Base-by-base conservation (phyloP, 2,888 invertebrate species). In the Idaea straminata region DNA sequence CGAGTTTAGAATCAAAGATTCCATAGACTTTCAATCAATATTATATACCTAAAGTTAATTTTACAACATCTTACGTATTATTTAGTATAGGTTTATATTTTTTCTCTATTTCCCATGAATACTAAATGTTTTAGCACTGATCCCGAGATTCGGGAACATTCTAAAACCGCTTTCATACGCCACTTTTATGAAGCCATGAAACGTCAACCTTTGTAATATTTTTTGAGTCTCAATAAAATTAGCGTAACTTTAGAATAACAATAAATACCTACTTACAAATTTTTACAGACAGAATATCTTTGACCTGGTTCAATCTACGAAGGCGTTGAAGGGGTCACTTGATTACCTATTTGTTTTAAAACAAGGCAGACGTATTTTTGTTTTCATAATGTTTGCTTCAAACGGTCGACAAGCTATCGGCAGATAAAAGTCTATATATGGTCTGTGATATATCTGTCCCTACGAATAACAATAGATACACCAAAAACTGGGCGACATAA, bases 401-500 rank as follows among this genome's bases (percentile, higher is more conserved):
- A 47, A 47, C 7, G 4, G 47, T 4, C 47, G 10, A 7, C 7
- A 7, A 47, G 47, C 25, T 25, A 25, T 47, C 47, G 47, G 47
- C 47, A 5, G 47, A 47, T 60, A 36, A 57, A 62, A 63, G 13
- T 4, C 13, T 47, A 10, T 13, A 38, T 66, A 64, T 25, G 25
- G 25, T 2, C 25, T 25, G 25, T 25, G 3, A 25, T 2, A 25
- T 25, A 25, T 25, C 25, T 25, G 25, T 25, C 25, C 25, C 25
- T 25, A 25, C 61, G 69, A 74, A 74, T 74, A 74, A 76, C 73
- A 72, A 73, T 71, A 73, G 71, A 67, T 68, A 66, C 58, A 66
- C 72, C 16, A 35, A 66, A 68, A 75, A 76, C 71, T 73, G 70
- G 73, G 74, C 59, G 63, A 75, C 74, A 80, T 74, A 77, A 73